These are phyloP conservation scores for Athripsodes cinereus DNA, from an alignment of 2,888 invertebrate species.

Conservation along the genomic window DNA sequence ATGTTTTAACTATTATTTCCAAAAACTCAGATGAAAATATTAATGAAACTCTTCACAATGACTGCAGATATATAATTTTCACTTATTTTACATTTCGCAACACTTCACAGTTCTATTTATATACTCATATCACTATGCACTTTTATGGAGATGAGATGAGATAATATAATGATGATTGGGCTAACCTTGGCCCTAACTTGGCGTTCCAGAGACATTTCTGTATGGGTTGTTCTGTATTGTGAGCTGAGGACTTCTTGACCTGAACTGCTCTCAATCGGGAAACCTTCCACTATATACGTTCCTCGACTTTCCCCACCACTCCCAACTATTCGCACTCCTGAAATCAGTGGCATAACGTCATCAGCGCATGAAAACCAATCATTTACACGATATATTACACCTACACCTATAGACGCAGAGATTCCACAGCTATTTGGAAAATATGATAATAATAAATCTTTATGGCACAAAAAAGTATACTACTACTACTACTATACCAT, in stretches of 20 bases:
- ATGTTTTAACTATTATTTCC: no score
- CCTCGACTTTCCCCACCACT: constrained; percentile 37
- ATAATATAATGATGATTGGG: constrained; percentile 24
- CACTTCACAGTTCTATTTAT: constrained; percentile 7
- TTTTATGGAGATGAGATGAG: constrained; percentile 7
- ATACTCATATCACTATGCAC: constrained; percentile 13
- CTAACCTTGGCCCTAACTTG: constrained; percentile 83
- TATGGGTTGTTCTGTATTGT: constrained; percentile 33
- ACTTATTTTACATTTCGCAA: constrained; percentile 5
- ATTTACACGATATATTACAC: no score
- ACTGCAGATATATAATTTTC: not conserved
- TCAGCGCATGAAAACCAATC: no score
- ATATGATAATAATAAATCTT: no score
- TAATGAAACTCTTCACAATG: not conserved
- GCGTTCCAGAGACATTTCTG: constrained; percentile 85
- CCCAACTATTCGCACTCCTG: constrained; percentile 25
- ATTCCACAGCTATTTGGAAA: no score
- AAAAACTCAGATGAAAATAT: no score
- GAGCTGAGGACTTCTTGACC: constrained; percentile 37
- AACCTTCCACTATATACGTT: constrained; percentile 44
- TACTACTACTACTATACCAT: no score
- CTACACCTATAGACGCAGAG: no score
- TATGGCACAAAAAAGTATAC: no score
- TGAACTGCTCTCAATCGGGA: constrained; percentile 45
- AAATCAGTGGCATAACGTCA: constrained; percentile 6